Evolutionary conservation across 2,888 invertebrate species (phyloP).

Genomic region (Trichogramma dendrolimi): DNA sequence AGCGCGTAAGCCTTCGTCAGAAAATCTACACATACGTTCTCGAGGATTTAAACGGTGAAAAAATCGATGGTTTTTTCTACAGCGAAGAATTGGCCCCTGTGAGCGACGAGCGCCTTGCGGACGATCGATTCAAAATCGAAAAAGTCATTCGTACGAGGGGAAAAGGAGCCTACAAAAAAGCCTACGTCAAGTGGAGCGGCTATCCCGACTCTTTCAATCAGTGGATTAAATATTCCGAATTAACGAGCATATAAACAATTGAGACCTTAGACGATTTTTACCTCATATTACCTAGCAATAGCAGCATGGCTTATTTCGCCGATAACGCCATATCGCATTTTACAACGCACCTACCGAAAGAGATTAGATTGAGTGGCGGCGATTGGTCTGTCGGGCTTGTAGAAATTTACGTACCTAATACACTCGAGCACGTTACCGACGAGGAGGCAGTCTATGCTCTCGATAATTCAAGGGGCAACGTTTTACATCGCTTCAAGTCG

Average conservation of each 20-base stretch:
- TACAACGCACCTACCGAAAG: conserved; percentile 2
- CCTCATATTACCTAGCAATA: conserved; percentile 33
- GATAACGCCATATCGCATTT: conserved; percentile 31
- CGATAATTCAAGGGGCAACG: no score
- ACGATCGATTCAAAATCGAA: not conserved
- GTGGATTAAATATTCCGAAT: conserved; percentile 4
- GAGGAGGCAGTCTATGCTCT: not conserved
- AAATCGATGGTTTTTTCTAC: conserved; percentile 23
- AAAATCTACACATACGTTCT: conserved; percentile 31
- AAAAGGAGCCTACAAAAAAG: not conserved
- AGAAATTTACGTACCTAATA: conserved; percentile 10
- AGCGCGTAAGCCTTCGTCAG: not conserved
- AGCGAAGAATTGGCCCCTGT: conserved; percentile 13
- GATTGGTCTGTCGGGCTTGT: conserved; percentile 7
- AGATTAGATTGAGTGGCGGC: conserved; percentile 7
- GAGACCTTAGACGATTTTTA: conserved; percentile 36
- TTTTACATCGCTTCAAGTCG: no score
- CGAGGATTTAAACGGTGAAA: conserved; percentile 15
- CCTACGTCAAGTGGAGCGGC: not conserved
- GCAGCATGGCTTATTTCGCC: conserved; percentile 33
- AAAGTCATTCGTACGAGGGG: not conserved
- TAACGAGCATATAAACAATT: no score
- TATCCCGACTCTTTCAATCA: conserved; percentile 7
- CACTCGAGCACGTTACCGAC: not conserved
- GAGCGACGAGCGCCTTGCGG: not conserved